Percentiles rank a stretch among this genome's conserved stretches.
Conservation (phyloP, 2,888 invertebrate genomes). For the Sphaerophoria rueppellii region DNA sequence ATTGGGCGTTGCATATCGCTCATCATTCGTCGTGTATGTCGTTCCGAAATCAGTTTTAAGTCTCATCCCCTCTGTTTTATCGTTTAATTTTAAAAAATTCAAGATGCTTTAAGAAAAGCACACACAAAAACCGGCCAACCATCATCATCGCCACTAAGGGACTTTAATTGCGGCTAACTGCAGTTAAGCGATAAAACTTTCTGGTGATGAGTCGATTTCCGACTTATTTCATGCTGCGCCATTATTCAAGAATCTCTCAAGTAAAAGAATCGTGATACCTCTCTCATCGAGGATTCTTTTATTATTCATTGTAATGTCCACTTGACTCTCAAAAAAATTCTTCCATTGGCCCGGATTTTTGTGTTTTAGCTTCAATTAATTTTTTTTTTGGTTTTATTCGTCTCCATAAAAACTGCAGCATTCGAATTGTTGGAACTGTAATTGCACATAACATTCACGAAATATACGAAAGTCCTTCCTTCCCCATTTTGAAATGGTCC, state of each 20-base stretch:
- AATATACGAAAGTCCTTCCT: slow-evolving; percentile 46
- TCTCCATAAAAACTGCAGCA: slow-evolving; percentile 11
- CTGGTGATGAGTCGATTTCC: slow-evolving; percentile 39
- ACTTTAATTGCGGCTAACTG: slow-evolving; percentile 73
- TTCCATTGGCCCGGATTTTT: slow-evolving; percentile 10
- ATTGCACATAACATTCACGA: slow-evolving; percentile 52
- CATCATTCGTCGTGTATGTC: neutral
- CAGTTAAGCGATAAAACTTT: slow-evolving; percentile 20
- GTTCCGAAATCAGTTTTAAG: no score
- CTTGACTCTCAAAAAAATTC: slow-evolving; percentile 54
- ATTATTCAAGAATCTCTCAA: slow-evolving; percentile 53
- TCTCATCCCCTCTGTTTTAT: neutral
- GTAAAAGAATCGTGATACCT: neutral
- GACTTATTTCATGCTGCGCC: slow-evolving; percentile 19
- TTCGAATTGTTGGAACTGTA: slow-evolving; percentile 38
- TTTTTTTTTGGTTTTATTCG: neutral
- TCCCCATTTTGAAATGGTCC: slow-evolving; percentile 33
- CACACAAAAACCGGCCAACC: slow-evolving; percentile 17
- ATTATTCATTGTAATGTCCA: slow-evolving; percentile 68
- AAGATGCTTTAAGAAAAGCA: slow-evolving; percentile 53
- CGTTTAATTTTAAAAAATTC: slow-evolving; percentile 45
- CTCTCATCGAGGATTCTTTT: slow-evolving; percentile 52
- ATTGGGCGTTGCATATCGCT: slow-evolving; percentile 1
- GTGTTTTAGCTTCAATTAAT: neutral
- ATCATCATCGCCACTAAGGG: slow-evolving; percentile 25